Conservation (phyloP, 2,888 invertebrate species). For the Ypsolopha scabrella region DNA sequence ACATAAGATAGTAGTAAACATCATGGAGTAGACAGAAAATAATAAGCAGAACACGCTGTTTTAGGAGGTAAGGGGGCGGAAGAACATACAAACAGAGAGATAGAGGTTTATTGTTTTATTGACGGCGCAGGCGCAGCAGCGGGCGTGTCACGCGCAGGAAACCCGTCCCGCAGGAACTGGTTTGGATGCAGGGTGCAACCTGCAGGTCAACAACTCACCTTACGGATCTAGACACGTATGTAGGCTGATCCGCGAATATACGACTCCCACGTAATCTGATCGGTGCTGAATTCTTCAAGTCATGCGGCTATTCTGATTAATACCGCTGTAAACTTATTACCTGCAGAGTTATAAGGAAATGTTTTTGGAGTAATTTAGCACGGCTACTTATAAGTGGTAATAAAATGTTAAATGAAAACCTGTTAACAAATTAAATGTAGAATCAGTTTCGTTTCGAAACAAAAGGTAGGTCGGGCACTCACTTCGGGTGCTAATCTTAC, state of each 20-base stretch:
- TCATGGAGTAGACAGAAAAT: background rate
- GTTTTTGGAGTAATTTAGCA: no score
- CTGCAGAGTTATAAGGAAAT: no score
- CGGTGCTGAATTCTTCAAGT: background rate
- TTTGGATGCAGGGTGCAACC: slow-evolving; percentile 46
- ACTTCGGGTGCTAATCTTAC: no score
- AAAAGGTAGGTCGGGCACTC: no score
- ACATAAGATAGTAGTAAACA: background rate
- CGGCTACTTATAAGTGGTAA: no score
- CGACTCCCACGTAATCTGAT: slow-evolving; percentile 27
- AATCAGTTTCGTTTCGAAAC: no score
- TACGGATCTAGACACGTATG: slow-evolving; percentile 47
- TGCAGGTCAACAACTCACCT: slow-evolving; percentile 56
- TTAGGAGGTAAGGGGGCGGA: background rate
- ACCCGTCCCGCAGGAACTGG: slow-evolving; percentile 38
- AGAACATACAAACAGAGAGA: background rate
- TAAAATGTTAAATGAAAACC: no score
- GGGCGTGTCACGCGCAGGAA: slow-evolving; percentile 11
- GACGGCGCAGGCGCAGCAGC: slow-evolving; percentile 11
- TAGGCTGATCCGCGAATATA: slow-evolving; percentile 47
- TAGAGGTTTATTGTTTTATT: slow-evolving; percentile 25
- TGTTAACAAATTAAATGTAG: no score
- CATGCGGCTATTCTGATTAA: no score
- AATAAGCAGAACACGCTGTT: background rate
- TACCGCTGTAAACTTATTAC: no score